Evolutionary conservation across 2,113 vertebrate genomes (phyloP), one percentile per base, ranked within the genome.

Genomic region (Empidonax traillii): DNA sequence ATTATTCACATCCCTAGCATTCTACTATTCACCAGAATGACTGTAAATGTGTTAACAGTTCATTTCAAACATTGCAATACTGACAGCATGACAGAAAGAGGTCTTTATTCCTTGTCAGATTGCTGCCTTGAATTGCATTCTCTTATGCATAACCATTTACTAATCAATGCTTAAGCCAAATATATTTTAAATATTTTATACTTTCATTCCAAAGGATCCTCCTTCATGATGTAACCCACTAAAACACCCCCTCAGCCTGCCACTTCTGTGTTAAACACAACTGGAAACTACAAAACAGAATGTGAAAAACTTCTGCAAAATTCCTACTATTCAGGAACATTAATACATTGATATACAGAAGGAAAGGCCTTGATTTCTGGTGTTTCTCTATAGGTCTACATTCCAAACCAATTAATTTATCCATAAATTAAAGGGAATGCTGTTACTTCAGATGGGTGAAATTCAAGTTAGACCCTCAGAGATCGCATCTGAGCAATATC

Each of bases 1-100:
- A 95, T 96, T 95, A 96, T 86, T 97, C 89, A 94, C 76, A 96
- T 93, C 77, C 82, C 82, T 12, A 85, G 65, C 84, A 85, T 94
- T 96, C 90, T 85, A 63, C 85, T 79, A 14, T 69, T 93, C 74
- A 59, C 92, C 31, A 25, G 14, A 85, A 96, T 55, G 33, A 76
- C 17, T 13, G 28, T 14, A 66, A 88, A 85, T 63, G 51, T 43
- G 81, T 44, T 66, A 92, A 85, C 43, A 82, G 91, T 22, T 94
- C 27, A 61, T 89, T 96, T 82, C 63, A 92, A 63, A 93, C 28
- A 61, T 2, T 44, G 61, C 68, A 76, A 41, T 85, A 66, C 47
- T 76, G 6, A 12, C 17, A 71, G 75, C 8, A 3, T 12, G 74
- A 68, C 62, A 31, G 33, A 35, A 78, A 73, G 30, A 85, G 46